phyloP scores from a whole-genome alignment of 2,888 invertebrate species.

The Ctena decussata region DNA sequence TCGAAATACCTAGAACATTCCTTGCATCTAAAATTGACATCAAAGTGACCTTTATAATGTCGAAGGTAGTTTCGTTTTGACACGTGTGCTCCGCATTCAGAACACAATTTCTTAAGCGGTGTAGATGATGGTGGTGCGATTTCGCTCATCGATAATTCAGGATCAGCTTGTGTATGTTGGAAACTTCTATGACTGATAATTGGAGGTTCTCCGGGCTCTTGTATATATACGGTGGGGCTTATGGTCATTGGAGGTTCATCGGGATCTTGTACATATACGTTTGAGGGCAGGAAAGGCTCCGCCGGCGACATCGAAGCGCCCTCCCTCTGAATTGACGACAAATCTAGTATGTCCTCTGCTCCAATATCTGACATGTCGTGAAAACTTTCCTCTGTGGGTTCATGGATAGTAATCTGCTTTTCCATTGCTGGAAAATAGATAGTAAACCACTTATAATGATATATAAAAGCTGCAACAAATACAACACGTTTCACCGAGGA shows the following conservation, averaged over 20 bases:
- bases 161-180: neutral
- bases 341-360: neutral
- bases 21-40: neutral
- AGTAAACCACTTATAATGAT: too few relatives aligned
- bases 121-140: neutral
- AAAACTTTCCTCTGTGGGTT: neutral
- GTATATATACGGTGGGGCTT: neutral
- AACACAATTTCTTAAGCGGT: neutral
- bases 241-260: neutral
- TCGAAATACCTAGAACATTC: neutral
- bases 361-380: neutral
- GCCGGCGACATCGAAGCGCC: too few relatives aligned
- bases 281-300: neutral
- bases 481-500: too few relatives aligned
- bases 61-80: neutral
- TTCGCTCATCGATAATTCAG: neutral
- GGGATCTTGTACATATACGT: neutral
- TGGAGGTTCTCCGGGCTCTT: neutral
- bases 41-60: neutral
- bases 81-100: neutral
- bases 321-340: neutral
- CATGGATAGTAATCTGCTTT: neutral
- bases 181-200: neutral
- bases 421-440: neutral
- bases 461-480: too few relatives aligned